Evolutionary conservation across 1,140 invertebrate species (phyloP).

Genomic region (Grapholita molesta): DNA sequence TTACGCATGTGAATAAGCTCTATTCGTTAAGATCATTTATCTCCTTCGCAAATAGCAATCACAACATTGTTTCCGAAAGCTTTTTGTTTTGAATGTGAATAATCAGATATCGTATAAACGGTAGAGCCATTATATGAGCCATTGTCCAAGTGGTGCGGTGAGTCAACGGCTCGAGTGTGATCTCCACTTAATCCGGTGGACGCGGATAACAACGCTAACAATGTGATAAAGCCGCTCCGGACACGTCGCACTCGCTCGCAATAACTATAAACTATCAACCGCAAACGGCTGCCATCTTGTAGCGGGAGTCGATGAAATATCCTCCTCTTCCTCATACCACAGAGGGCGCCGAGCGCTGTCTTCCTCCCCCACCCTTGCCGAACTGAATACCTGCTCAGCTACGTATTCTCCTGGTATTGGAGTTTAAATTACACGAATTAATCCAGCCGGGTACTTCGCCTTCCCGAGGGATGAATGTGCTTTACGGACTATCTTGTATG

Average conservation of each 20-base stretch:
- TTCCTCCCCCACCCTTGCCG: constrained; percentile 45
- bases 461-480: constrained; percentile 45
- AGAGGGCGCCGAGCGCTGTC: constrained; percentile 32
- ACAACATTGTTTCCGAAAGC: background rate
- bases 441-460: constrained; percentile 49
- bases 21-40: background rate
- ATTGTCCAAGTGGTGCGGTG: constrained; percentile 34
- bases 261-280: constrained; percentile 78
- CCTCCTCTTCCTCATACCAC: constrained; percentile 57
- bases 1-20: background rate
- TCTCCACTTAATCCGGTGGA: constrained; percentile 68
- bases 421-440: constrained; percentile 73
- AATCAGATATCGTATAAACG: constrained; percentile 39
- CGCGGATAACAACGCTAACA: constrained; percentile 73
- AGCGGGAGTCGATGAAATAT: constrained; percentile 67
- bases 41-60: constrained; percentile 4
- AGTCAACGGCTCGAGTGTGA: constrained; percentile 47
- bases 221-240: constrained; percentile 70
- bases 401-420: constrained; percentile 67
- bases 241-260: constrained; percentile 68
- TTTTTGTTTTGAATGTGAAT: constrained; percentile 2
- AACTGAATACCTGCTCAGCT: constrained; percentile 54
- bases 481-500: constrained; percentile 35
- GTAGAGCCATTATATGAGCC: constrained; percentile 44
- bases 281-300: constrained; percentile 76